Conservation (phyloP, 2,797 vertebrate species). For the Zonotrichia albicollis region DNA sequence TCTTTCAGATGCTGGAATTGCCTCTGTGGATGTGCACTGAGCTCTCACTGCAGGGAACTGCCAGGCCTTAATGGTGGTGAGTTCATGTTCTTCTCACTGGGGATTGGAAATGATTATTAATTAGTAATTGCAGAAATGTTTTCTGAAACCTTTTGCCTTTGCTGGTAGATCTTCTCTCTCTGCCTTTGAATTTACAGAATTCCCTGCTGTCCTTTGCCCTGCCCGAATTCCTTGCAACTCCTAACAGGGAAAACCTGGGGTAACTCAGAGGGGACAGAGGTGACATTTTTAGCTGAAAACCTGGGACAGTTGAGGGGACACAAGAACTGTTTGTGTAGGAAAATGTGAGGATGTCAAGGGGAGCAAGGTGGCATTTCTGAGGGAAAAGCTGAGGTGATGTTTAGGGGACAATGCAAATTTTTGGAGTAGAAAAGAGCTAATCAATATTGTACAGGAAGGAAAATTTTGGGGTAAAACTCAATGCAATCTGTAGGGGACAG, state of each 20-base stretch:
- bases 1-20: background rate
- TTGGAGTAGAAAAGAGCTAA: background rate
- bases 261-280: background rate
- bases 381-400: background rate
- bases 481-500: background rate
- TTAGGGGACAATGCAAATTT: background rate
- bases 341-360: background rate
- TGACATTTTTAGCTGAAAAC: background rate
- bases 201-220: background rate
- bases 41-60: accelerated
- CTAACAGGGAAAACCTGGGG: background rate
- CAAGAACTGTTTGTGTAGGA: background rate
- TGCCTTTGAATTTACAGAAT: background rate
- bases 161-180: background rate
- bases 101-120: background rate
- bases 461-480: too few relatives aligned
- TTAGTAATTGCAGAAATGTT: background rate
- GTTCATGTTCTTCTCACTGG: background rate
- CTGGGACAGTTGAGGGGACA: background rate
- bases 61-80: background rate
- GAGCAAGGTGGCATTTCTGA: background rate
- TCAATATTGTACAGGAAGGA: background rate
- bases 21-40: background rate
- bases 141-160: background rate
- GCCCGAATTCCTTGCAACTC: background rate